phyloP scores from a whole-genome alignment of 2,888 invertebrate species.

The Acleris literana region DNA sequence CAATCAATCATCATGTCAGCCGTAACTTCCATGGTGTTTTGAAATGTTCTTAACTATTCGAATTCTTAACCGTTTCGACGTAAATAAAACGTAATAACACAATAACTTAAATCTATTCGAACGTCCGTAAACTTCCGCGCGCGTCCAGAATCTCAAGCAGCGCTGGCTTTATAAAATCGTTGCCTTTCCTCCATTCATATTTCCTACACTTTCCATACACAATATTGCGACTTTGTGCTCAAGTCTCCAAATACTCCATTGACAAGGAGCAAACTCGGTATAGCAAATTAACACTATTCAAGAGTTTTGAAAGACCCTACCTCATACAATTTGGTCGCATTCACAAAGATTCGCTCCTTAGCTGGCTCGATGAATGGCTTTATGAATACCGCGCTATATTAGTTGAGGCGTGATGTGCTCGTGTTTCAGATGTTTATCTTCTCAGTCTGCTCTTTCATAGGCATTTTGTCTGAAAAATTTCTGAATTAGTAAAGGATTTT shows the following conservation, averaged over 20 bases:
- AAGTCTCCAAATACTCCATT: conserved; percentile 81
- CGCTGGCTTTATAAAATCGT: conserved; percentile 62
- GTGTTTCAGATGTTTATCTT: conserved; percentile 48
- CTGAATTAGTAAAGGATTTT: neutral
- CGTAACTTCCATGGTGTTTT: too few relatives aligned
- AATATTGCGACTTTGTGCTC: conserved; percentile 76
- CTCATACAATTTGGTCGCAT: conserved; percentile 84
- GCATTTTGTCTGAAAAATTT: conserved; percentile 10
- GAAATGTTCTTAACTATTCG: too few relatives aligned
- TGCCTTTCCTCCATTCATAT: conserved; percentile 72
- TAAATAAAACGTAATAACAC: too few relatives aligned
- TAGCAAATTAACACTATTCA: conserved; percentile 84
- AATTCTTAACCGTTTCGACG: too few relatives aligned
- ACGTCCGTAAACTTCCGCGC: conserved; percentile 23
- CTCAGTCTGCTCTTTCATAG: conserved; percentile 19
- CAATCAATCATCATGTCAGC: too few relatives aligned
- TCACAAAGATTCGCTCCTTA: conserved; percentile 83
- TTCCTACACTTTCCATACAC: conserved; percentile 80
- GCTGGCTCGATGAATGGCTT: conserved; percentile 75
- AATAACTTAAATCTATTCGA: neutral
- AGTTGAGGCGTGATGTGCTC: conserved; percentile 55
- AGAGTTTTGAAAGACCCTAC: conserved; percentile 82
- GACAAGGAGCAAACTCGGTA: conserved; percentile 82
- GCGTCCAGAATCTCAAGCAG: conserved; percentile 13
- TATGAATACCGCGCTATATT: conserved; percentile 74